Conservation (phyloP, 1,140 invertebrate species). For the Drosophila bifasciata region DNA sequence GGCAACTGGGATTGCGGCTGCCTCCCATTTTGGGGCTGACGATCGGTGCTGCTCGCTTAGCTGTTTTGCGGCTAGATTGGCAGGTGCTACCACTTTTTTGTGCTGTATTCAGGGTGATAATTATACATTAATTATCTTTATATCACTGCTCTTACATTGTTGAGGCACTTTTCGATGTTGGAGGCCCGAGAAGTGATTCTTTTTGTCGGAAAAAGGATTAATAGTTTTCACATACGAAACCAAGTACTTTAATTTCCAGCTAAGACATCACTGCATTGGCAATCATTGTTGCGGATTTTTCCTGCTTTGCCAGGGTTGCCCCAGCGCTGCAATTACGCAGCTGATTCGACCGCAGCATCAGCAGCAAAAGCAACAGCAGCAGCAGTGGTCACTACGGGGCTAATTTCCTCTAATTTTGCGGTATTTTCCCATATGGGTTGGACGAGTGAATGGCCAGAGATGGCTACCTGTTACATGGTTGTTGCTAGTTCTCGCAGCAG, state of each 20-base stretch:
- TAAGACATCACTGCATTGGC: slow-evolving; percentile 16
- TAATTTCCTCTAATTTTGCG: slow-evolving; percentile 64
- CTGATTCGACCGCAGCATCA: slow-evolving; percentile 15
- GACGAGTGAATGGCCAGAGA: neutral
- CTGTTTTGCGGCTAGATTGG: slow-evolving; percentile 18
- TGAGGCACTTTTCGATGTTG: too few species aligned
- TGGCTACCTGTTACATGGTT: slow-evolving; percentile 28
- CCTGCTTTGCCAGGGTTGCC: slow-evolving; percentile 50
- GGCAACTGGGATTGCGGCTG: slow-evolving; percentile 26
- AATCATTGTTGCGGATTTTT: slow-evolving; percentile 30
- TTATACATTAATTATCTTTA: neutral
- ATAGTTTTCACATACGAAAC: too few species aligned
- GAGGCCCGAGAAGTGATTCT: too few species aligned
- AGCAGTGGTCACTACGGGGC: slow-evolving; percentile 13
- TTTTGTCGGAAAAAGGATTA: too few species aligned
- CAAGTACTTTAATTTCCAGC: neutral
- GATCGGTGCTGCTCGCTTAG: slow-evolving; percentile 44
- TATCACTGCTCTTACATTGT: neutral
- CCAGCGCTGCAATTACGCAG: slow-evolving; percentile 57
- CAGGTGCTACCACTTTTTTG: neutral
- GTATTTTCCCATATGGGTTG: slow-evolving; percentile 55
- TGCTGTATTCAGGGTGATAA: too few species aligned
- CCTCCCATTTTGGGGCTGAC: slow-evolving; percentile 5
- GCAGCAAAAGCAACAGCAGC: too few species aligned
- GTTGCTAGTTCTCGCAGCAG: neutral